phyloP scores from a whole-genome alignment of 1,140 invertebrate species.

The Piezodorus guildinii region DNA sequence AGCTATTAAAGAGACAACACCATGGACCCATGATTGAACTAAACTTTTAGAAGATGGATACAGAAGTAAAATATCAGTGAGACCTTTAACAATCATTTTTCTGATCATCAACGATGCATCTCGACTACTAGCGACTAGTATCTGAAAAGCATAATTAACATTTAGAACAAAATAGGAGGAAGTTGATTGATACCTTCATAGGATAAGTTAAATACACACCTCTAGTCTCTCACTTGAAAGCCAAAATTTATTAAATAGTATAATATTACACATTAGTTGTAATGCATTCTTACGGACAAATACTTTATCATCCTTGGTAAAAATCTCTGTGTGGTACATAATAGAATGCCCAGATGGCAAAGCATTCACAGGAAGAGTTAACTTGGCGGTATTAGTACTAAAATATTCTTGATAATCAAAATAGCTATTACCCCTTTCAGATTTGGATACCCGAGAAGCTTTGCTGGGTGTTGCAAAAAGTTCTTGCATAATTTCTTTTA shows the following conservation, averaged over 20 bases:
- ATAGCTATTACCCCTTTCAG: not conserved
- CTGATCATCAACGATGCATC: slow-evolving; percentile 45
- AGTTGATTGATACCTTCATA: too few species aligned
- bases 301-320: slow-evolving; percentile 44
- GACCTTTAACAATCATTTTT: slow-evolving; percentile 41
- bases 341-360: slow-evolving; percentile 34
- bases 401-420: slow-evolving; percentile 26
- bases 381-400: slow-evolving; percentile 25
- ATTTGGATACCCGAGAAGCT: slow-evolving; percentile 2
- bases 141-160: slow-evolving; percentile 28
- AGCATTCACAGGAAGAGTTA: slow-evolving; percentile 26
- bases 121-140: slow-evolving; percentile 40
- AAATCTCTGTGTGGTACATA: slow-evolving; percentile 38
- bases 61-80: slow-evolving; percentile 40
- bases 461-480: not conserved
- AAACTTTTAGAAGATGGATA: slow-evolving; percentile 36
- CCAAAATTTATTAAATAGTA: too few species aligned
- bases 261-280: too few species aligned
- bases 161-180: too few species aligned
- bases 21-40: slow-evolving; percentile 37
- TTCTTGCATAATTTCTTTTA: slow-evolving; percentile 25
- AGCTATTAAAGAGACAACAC: slow-evolving; percentile 45
- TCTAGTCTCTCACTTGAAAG: too few species aligned
- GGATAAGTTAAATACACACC: too few species aligned
- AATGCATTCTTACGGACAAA: slow-evolving; percentile 44